These are phyloP conservation scores for Euproctis similis DNA, from an alignment of 2,888 invertebrate species.

Conservation along the genomic window DNA sequence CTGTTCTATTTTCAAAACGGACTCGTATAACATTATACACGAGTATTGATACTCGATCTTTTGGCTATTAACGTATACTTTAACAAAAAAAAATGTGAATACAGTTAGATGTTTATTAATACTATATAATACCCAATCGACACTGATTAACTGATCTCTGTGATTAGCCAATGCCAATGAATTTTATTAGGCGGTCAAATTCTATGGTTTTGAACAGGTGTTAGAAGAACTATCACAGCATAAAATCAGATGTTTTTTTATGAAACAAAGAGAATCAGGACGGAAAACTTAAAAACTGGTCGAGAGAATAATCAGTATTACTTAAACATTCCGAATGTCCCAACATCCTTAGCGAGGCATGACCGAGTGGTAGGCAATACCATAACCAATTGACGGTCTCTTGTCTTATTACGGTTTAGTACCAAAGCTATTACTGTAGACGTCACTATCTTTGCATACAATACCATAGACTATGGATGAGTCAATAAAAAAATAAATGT, in stretches of 20 bases:
- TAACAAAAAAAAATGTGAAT: no score
- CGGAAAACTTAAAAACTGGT: conserved; percentile 3
- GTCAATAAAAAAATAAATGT: conserved; percentile 21
- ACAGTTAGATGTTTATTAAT: no score
- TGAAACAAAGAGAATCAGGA: conserved; percentile 5
- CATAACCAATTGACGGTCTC: conserved; percentile 25
- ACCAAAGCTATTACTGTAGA: conserved; percentile 22
- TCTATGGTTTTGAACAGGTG: no score
- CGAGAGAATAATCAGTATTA: conserved; percentile 7
- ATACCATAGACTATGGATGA: conserved; percentile 24
- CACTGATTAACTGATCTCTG: no score
- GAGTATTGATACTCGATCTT: no score
- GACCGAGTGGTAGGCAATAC: conserved; percentile 23
- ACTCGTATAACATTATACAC: no score
- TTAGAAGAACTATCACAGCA: neutral
- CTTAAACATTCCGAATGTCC: conserved; percentile 13
- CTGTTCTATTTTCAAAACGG: no score
- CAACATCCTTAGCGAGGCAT: conserved; percentile 19
- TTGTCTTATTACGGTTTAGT: conserved; percentile 39
- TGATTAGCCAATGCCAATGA: no score
- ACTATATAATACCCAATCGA: no score
- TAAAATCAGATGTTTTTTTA: neutral
- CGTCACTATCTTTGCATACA: conserved; percentile 35
- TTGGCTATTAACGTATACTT: no score
- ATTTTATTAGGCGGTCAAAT: no score